Evolutionary conservation across 2,888 invertebrate genomes (phyloP), one percentile per base, ranked within the genome.

Genomic region (Acleris literana): DNA sequence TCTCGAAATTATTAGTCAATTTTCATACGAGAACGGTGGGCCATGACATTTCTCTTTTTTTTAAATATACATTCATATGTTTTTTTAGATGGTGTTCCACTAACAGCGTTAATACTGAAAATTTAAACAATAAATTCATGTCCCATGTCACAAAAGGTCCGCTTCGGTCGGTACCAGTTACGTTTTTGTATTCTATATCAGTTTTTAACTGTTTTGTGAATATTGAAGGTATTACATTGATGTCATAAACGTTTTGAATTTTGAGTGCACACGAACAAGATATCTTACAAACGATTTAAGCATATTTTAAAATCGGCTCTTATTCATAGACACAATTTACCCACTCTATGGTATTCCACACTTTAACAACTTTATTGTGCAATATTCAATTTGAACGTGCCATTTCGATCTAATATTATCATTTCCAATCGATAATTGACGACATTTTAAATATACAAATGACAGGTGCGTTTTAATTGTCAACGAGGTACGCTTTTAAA

Each of bases 381-480:
- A 69, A 63, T 68, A 62, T 62, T 53, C 51, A 67, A 64, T 63
- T 68, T 64, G 54, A 44, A 67, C 53, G 70, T 70, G 71, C 68
- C 68, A 57, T 29, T 56, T 25, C 59, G 22, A 48, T 13, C 46
- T 55, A 55, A 58, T 44, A 52, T 44, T 61, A 44, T 39, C 43
- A 52, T 67, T 51, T 18, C 39, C 54, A 55, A 63, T 58, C 29
- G 55, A 56, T 65, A 65, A 65, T 65, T 65, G 65, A 65, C 65
- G 25, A 68, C 11, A 29, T 25, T 57, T 52, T 60, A 20, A 25
- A 25, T 46, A 22, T 22, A 46, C 16, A 57, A 46, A 57, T 25
- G 25, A 57, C n/a, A 22, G 46, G 25, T 49, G 17, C 22, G 57
- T 18, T 46, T 16, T 20, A n/a, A 20, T 56, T 56, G 11, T n/a